These are phyloP conservation scores for Bergia sp. DNA, from an alignment of 92 coral and sea anemone genomes.

Conservation along the genomic window DNA sequence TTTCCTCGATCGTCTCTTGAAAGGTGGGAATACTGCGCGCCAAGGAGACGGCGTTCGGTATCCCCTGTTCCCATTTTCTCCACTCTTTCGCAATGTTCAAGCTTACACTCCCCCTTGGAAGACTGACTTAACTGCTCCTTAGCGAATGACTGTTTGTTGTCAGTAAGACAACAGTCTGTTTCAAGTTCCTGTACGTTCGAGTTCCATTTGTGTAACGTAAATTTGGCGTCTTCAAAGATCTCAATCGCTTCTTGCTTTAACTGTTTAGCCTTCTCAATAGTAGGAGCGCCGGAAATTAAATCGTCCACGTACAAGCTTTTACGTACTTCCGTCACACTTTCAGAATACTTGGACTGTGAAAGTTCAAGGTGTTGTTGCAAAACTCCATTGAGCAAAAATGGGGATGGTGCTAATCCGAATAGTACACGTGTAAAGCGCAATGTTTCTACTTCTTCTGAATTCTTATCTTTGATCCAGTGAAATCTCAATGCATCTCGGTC, in stretches of 20 bases:
- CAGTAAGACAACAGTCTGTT: conserved; percentile 16
- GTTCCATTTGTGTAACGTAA: conserved; percentile 44
- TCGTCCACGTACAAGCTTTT: conserved; percentile 44
- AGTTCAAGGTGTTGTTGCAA: conserved; percentile 20
- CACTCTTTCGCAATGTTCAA: conserved; percentile 47
- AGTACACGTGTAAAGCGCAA: conserved; percentile 22
- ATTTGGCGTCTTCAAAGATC: conserved; percentile 43
- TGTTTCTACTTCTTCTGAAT: neutral
- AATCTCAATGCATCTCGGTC: conserved; percentile 38
- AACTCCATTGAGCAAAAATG: conserved; percentile 26
- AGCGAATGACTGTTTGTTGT: conserved; percentile 28
- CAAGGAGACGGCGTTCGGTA: conserved; percentile 45
- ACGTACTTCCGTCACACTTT: neutral
- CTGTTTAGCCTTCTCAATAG: conserved; percentile 21
- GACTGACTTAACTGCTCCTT: conserved; percentile 49
- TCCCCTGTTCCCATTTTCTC: conserved; percentile 50
- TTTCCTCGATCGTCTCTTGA: conserved; percentile 58
- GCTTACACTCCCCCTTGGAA: conserved; percentile 39
- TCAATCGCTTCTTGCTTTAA: conserved; percentile 21
- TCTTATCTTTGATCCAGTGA: conserved; percentile 35
- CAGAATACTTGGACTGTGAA: neutral
- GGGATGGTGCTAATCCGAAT: conserved; percentile 25
- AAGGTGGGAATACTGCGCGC: conserved; percentile 53
- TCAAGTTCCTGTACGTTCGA: conserved; percentile 44
- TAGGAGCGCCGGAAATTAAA: conserved; percentile 33